A percentile compares a stretch with the other conserved stretches of the same genome.
phyloP scores from a whole-genome alignment of 2,888 invertebrate species.

The Bhutanitis thaidina region DNA sequence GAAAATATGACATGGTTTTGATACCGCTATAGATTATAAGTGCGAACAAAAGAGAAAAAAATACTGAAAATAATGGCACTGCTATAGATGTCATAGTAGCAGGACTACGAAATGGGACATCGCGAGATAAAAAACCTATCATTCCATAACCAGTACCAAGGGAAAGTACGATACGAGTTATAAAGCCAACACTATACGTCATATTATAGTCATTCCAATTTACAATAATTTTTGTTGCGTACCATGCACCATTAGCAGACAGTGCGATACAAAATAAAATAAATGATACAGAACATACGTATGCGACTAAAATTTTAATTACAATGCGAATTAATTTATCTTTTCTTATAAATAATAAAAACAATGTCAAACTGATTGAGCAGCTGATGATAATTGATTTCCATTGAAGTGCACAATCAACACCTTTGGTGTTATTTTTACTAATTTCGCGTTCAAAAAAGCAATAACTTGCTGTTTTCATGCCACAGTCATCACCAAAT shows the following conservation, averaged over 20 bases:
- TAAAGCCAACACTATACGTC: slow-evolving; percentile 33
- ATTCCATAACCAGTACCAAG: slow-evolving; percentile 58
- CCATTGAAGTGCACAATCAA: slow-evolving; percentile 45
- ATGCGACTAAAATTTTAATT: slow-evolving; percentile 41
- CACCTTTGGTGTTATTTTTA: slow-evolving; percentile 37
- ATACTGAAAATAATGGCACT: slow-evolving; percentile 44
- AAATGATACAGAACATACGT: slow-evolving; percentile 42
- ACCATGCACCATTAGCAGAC: slow-evolving; percentile 61
- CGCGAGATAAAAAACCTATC: slow-evolving; percentile 47
- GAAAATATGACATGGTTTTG: slow-evolving; percentile 63
- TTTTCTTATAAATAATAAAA: slow-evolving; percentile 50
- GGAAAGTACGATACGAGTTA: slow-evolving; percentile 45
- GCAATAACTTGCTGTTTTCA: slow-evolving; percentile 58
- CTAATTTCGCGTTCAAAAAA: slow-evolving; percentile 63
- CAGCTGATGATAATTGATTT: slow-evolving; percentile 41
- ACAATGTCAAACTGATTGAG: slow-evolving; percentile 38
- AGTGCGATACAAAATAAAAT: slow-evolving; percentile 52
- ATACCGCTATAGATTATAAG: slow-evolving; percentile 56
- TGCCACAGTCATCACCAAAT: slow-evolving; percentile 58
- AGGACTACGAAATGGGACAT: slow-evolving; percentile 60
- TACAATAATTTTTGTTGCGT: slow-evolving; percentile 39
- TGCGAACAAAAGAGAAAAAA: slow-evolving; percentile 40
- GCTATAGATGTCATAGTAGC: slow-evolving; percentile 61
- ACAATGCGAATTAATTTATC: slow-evolving; percentile 44
- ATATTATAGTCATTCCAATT: slow-evolving; percentile 38